Base-by-base conservation (phyloP, 2,888 invertebrate species). In the Lutraria lutraria region DNA sequence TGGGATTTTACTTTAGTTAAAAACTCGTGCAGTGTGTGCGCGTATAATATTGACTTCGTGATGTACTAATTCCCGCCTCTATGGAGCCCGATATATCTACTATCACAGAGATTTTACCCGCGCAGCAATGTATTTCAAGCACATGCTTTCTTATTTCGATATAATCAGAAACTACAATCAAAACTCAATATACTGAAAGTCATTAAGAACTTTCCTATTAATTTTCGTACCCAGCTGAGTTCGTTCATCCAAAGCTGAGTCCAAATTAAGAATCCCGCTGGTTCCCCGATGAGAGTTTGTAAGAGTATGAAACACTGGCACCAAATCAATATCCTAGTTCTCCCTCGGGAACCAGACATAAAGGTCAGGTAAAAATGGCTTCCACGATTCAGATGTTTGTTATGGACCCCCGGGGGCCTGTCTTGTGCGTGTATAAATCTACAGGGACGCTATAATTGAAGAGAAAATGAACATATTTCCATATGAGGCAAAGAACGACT, bases 311-410 rank as follows among this genome's bases (percentile, higher is more conserved):
- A 85, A 88, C 88, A 89, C 87, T 85, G 86, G 81, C 53, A 81
- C 63, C 76, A 87, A 90, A 91, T 91, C 91, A 90, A 91, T 91
- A 90, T n/a, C 52, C 31, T 34, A 31, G 52, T 56, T 60, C 56
- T 87, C 88, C 86, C 31, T 25, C 25, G 90, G 91, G 91, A 85
- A 82, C 87, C 85, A 83, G 80, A 76, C 80, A 83, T 43, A 91
- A 91, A 91, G 88, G 89, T 91, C 90, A 90, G 89, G 91, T 91
- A 86, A 86, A 88, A 90, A 82, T 88, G 91, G 86, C 85, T 86
- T 86, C 83, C 19, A 60, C 76, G 76, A 83, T 88, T 90, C 85
- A 60, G 89, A 88, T 88, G 88, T 88, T 87, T 89, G 87, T 87
- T 91, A 87, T 87, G 85, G 79, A 84, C 81, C 91, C 85, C 91